These are phyloP conservation scores for Lingula anatina DNA, from an alignment of 2,888 invertebrate genomes.

Conservation along the genomic window DNA sequence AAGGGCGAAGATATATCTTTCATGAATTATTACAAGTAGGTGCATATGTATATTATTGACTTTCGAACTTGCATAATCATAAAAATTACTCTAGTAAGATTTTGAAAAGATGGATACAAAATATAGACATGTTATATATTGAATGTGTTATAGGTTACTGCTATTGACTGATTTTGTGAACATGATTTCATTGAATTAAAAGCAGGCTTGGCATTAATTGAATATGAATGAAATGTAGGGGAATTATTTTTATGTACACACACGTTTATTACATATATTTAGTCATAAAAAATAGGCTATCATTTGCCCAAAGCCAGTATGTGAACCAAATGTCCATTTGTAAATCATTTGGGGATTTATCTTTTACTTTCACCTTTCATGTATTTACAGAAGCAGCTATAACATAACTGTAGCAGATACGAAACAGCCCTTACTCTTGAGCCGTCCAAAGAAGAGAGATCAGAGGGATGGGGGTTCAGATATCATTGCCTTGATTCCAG, in stretches of 20 bases:
- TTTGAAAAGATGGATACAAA: too few relatives aligned
- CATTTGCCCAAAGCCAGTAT: too few relatives aligned
- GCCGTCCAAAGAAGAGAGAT: constrained; percentile 51
- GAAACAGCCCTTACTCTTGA: constrained; percentile 57
- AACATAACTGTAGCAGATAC: constrained; percentile 68
- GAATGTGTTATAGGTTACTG: constrained; percentile 1
- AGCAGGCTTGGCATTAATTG: too few relatives aligned
- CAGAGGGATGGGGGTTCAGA: constrained; percentile 13
- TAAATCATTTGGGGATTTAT: constrained; percentile 1
- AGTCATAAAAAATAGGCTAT: too few relatives aligned
- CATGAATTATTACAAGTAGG: constrained; percentile 71
- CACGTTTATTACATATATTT: too few relatives aligned
- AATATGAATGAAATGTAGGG: too few relatives aligned
- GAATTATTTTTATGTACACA: too few relatives aligned
- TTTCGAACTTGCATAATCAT: too few relatives aligned
- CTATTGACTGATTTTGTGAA: too few relatives aligned
- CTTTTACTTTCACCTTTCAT: too few relatives aligned
- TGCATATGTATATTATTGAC: neutral
- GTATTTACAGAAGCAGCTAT: constrained; percentile 62
- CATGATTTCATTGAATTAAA: too few relatives aligned
- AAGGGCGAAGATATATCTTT: constrained; percentile 58
- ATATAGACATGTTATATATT: neutral
- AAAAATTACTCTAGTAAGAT: too few relatives aligned
- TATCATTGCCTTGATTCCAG: constrained; percentile 68
- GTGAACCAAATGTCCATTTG: neutral